These are phyloP conservation scores for Tanypteryx hageni DNA, from an alignment of 2,888 invertebrate species.

Conservation along the genomic window DNA sequence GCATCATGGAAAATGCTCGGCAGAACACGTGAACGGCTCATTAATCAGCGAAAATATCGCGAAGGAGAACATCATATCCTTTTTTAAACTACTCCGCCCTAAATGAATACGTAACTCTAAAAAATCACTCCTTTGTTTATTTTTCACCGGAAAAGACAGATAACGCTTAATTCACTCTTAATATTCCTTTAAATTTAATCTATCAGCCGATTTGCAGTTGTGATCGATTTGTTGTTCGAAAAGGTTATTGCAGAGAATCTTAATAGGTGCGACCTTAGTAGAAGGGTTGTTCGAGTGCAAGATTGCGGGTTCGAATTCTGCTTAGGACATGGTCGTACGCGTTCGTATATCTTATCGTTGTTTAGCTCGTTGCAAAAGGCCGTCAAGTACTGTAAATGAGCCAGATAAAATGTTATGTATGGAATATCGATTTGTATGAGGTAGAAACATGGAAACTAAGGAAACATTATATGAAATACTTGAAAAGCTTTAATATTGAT, in stretches of 20 bases:
- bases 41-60: slow-evolving; percentile 14
- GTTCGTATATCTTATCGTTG: not conserved
- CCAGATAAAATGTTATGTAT: not conserved
- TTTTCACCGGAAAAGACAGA: not conserved
- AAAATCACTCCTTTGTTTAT: not conserved
- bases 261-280: no score
- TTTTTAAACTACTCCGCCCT: not conserved
- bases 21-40: slow-evolving; percentile 17
- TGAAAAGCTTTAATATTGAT: no score
- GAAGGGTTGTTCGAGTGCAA: no score
- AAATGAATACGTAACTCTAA: not conserved
- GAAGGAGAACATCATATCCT: not conserved
- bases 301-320: no score
- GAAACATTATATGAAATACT: no score
- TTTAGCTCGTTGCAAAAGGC: not conserved
- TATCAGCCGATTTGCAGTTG: no score
- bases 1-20: not conserved
- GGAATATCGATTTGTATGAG: no score
- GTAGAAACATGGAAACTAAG: no score
- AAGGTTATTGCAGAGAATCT: no score
- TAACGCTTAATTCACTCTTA: not conserved
- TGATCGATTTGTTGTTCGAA: no score
- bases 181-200: not conserved
- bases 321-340: not conserved
- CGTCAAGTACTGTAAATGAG: not conserved